These are phyloP conservation scores for Zaprionus camerounensis DNA, from an alignment of 1,140 invertebrate species.

Conservation along the genomic window DNA sequence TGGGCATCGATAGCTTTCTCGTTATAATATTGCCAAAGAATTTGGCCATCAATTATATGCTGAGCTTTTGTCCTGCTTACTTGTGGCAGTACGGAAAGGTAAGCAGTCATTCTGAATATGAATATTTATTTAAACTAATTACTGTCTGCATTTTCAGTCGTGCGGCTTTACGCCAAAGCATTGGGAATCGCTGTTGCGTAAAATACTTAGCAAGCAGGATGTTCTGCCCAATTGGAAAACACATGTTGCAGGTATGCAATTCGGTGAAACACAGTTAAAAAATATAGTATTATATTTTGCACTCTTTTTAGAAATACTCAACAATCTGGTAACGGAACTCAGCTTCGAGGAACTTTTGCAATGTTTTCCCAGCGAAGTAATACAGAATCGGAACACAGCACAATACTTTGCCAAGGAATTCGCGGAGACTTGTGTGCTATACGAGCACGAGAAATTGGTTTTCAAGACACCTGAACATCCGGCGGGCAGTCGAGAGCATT, in stretches of 20 bases:
- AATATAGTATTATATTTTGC: not conserved
- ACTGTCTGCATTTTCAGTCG: conserved; percentile 47
- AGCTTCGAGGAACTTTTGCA: conserved; percentile 80
- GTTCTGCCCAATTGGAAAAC: conserved; percentile 74
- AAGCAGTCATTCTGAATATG: not conserved
- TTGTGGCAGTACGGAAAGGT: conserved; percentile 83
- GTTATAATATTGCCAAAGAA: conserved; percentile 79
- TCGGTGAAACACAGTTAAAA: not conserved
- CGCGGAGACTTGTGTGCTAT: conserved; percentile 67
- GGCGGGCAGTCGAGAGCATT: conserved; percentile 51
- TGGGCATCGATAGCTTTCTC: conserved; percentile 80
- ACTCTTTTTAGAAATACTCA: conserved; percentile 67
- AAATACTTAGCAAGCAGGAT: conserved; percentile 78
- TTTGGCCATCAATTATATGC: conserved; percentile 78
- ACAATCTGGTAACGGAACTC: conserved; percentile 72
- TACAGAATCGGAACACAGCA: conserved; percentile 71
- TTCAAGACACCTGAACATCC: conserved; percentile 56
- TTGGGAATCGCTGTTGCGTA: conserved; percentile 76
- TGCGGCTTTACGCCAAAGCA: conserved; percentile 79
- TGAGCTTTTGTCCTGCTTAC: conserved; percentile 75
- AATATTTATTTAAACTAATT: not conserved
- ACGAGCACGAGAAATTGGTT: conserved; percentile 69
- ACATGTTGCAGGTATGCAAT: conserved; percentile 65
- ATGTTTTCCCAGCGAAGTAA: conserved; percentile 79
- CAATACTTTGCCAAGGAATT: conserved; percentile 77